A percentile compares a stretch with the other conserved stretches of the same genome.
Conservation (phyloP, 2,888 invertebrate genomes). For the Dasypolia templi region DNA sequence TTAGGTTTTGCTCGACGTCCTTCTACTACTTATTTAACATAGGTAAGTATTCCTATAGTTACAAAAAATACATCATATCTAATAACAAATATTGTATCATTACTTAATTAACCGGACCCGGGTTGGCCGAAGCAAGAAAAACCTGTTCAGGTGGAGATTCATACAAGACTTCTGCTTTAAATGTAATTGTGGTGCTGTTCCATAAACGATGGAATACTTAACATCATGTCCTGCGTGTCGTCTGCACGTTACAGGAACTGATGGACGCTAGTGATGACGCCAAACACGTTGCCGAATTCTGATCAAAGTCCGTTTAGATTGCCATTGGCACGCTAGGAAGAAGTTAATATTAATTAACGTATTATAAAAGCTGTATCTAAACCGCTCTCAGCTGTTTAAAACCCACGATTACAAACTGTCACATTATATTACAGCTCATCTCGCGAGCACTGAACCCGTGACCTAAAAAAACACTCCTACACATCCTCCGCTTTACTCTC, state of each 20-base stretch:
- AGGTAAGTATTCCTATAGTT: not conserved
- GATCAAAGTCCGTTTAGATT: not conserved
- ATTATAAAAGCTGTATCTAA: not conserved
- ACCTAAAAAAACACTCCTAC: not conserved
- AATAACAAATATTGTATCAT: not conserved
- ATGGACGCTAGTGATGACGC: not conserved
- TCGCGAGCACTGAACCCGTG: not conserved
- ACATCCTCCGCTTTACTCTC: not conserved
- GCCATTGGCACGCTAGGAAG: not conserved
- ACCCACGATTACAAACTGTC: not conserved
- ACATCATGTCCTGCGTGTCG: not conserved
- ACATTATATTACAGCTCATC: not conserved
- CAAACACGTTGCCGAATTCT: not conserved
- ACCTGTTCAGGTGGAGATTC: not conserved
- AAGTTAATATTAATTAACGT: not conserved
- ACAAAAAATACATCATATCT: not conserved
- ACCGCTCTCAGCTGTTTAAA: not conserved
- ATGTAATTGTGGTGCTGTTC: not conserved
- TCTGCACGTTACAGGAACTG: not conserved
- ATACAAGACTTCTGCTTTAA: not conserved
- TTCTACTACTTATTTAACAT: not conserved
- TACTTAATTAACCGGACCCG: not conserved
- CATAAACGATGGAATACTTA: not conserved
- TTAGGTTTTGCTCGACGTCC: too few relatives aligned
- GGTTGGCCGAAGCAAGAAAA: not conserved